Evolutionary conservation across 2,113 vertebrate species (phyloP).

Genomic region (Hypanus sabinus): DNA sequence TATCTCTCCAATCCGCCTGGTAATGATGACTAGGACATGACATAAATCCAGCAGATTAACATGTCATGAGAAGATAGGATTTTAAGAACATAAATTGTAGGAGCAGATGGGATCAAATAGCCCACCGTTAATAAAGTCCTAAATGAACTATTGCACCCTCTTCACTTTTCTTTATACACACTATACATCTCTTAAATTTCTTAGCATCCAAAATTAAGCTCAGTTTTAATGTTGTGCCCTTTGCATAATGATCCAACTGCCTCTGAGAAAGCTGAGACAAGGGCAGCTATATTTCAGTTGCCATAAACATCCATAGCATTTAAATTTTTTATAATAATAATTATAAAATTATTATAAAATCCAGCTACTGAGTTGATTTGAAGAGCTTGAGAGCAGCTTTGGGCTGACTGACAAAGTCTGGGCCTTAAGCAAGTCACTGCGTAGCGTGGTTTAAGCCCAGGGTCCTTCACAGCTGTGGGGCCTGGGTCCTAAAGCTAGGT

Average conservation of each 20-base stretch:
- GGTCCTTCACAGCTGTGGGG: too few species aligned
- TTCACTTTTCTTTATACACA: neutral
- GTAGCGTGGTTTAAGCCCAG: too few species aligned
- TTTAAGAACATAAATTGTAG: neutral
- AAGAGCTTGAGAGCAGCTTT: too few species aligned
- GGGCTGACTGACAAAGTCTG: too few species aligned
- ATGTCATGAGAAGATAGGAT: neutral
- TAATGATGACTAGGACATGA: neutral
- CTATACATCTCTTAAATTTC: neutral
- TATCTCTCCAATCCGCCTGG: neutral
- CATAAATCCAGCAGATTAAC: neutral
- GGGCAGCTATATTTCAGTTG: neutral
- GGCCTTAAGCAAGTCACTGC: too few species aligned
- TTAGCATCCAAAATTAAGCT: neutral
- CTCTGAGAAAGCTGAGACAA: neutral
- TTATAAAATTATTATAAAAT: too few species aligned
- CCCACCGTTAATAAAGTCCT: neutral
- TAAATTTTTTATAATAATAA: too few species aligned
- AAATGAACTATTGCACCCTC: neutral
- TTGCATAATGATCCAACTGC: neutral
- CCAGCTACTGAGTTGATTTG: too few species aligned
- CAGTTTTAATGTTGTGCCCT: neutral
- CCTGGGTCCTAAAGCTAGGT: too few species aligned
- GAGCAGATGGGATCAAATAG: neutral
- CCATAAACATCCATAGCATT: neutral